A percentile compares a stretch with the other conserved stretches of the same genome.
These are phyloP conservation scores for Papilio xuthus DNA, from an alignment of 1,140 invertebrate species.

Conservation along the genomic window DNA sequence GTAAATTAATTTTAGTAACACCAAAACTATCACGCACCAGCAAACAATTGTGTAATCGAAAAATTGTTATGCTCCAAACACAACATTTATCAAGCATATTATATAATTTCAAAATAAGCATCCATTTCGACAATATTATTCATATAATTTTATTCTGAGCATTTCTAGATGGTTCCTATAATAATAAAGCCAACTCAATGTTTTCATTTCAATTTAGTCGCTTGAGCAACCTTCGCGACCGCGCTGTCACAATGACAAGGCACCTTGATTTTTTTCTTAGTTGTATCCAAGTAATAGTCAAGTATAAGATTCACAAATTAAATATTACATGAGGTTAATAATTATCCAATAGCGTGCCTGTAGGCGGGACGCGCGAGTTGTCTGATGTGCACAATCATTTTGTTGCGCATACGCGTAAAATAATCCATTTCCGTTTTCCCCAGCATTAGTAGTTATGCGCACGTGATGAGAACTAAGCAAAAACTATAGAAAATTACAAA, in stretches of 20 bases:
- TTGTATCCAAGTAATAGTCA: slow-evolving; percentile 21
- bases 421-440: slow-evolving; percentile 58
- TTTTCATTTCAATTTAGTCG: slow-evolving; percentile 25
- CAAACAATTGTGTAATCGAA: neutral
- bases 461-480: slow-evolving; percentile 20
- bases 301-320: slow-evolving; percentile 23
- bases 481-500: slow-evolving; percentile 33
- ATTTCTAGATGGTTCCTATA: neutral
- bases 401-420: slow-evolving; percentile 61
- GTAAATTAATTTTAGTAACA: neutral
- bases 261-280: slow-evolving; percentile 31
- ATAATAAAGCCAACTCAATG: slow-evolving; percentile 1
- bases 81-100: neutral
- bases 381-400: slow-evolving; percentile 51
- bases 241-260: slow-evolving; percentile 14
- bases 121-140: neutral
- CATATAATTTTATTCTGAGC: neutral
- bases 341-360: slow-evolving; percentile 54
- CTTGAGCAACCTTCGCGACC: slow-evolving; percentile 23
- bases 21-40: neutral
- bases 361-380: slow-evolving; percentile 44
- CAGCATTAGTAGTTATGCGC: slow-evolving; percentile 35
- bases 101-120: neutral
- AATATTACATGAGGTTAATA: slow-evolving; percentile 51
- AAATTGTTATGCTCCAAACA: neutral